Conservation (phyloP, 2,113 vertebrate genomes). For the Ictalurus punctatus region DNA sequence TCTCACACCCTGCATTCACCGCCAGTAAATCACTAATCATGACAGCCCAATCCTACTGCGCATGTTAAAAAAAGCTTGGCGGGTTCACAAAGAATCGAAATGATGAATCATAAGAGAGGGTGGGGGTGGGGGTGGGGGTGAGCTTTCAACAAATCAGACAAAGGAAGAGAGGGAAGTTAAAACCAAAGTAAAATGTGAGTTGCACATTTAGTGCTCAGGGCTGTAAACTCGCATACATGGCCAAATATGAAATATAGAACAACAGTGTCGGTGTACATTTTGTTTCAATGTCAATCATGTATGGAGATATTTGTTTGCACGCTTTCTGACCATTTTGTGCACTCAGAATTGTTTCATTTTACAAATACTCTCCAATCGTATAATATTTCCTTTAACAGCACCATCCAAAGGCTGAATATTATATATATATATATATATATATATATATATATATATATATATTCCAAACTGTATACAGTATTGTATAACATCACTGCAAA, state of each 20-base stretch:
- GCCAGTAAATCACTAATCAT: background rate
- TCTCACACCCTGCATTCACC: constrained; percentile 1
- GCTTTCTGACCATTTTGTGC: too few relatives aligned
- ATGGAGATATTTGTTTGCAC: too few relatives aligned
- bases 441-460: too few relatives aligned
- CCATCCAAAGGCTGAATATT: too few relatives aligned
- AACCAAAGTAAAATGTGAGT: background rate
- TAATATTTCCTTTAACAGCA: too few relatives aligned
- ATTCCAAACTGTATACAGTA: background rate
- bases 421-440: too few relatives aligned
- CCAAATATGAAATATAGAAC: too few relatives aligned
- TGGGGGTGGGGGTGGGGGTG: background rate
- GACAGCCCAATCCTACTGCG: background rate
- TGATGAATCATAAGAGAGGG: background rate
- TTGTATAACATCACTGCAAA: background rate
- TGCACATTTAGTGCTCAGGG: background rate
- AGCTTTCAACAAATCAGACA: background rate
- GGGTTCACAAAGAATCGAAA: background rate
- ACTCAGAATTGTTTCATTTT: too few relatives aligned
- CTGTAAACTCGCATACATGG: background rate
- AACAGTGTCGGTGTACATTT: too few relatives aligned
- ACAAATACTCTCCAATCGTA: too few relatives aligned
- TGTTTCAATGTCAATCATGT: too few relatives aligned
- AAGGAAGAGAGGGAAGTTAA: background rate
- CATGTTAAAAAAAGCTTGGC: background rate